Conservation (phyloP, 1,140 invertebrate species). For the Chelonus insularis region DNA sequence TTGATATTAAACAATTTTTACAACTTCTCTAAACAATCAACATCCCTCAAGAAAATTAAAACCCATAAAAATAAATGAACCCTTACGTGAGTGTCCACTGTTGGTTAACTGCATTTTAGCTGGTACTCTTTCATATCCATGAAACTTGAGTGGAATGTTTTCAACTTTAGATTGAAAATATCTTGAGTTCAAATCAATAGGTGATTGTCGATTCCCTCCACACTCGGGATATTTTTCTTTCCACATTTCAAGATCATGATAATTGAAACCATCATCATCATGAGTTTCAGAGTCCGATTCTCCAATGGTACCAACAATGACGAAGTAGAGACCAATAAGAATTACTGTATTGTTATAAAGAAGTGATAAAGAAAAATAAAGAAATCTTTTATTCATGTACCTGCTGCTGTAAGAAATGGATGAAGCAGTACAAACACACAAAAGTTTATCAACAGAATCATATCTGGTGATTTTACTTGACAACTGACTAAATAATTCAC, state of each 20-base stretch:
- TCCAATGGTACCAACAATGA: constrained; percentile 3
- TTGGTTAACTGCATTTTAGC: constrained; percentile 62
- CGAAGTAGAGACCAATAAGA: constrained; percentile 4
- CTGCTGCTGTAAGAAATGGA: not conserved
- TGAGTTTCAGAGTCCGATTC: not conserved
- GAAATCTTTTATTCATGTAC: not conserved
- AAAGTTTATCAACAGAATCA: not conserved
- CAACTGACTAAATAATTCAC: not conserved
- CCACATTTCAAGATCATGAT: constrained; percentile 28
- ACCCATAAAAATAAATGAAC: no score
- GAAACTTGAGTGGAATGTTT: constrained; percentile 59
- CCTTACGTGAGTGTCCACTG: constrained; percentile 71
- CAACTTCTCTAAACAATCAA: no score
- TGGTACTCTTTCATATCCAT: constrained; percentile 61
- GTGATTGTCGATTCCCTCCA: constrained; percentile 41
- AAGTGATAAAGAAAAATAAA: not conserved
- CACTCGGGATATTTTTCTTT: constrained; percentile 18
- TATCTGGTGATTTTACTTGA: not conserved
- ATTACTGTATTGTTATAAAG: not conserved
- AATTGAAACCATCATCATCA: constrained; percentile 4
- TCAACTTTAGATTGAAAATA: constrained; percentile 13
- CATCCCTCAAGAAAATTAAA: no score
- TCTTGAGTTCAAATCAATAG: constrained; percentile 40
- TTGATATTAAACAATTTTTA: no score
- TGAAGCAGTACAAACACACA: not conserved